These are phyloP conservation scores for Protomyctophum bolini DNA, from an alignment of 2,113 vertebrate species.

Conservation along the genomic window DNA sequence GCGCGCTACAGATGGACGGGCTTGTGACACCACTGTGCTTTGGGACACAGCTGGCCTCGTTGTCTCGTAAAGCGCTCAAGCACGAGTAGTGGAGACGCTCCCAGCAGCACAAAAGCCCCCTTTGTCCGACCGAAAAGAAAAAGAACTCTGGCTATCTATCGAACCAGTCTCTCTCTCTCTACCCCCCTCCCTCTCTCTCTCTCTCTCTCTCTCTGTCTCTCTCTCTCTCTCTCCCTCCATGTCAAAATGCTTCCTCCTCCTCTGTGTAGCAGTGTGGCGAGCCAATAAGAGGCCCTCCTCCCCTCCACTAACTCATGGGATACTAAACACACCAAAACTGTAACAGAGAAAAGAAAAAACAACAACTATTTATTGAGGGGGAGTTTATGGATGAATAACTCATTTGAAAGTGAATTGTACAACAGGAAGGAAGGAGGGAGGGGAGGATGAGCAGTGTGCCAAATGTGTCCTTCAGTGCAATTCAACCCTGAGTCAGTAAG, in stretches of 20 bases:
- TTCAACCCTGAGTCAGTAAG: not conserved
- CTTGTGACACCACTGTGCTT: constrained; percentile 15
- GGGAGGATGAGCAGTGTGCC: too few species aligned
- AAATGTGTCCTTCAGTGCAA: too few species aligned
- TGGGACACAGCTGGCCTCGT: constrained; percentile 15
- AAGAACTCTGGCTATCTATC: constrained; percentile 33
- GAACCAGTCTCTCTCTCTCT: constrained; percentile 2
- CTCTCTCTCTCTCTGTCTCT: not conserved
- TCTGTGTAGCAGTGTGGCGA: constrained; percentile 27
- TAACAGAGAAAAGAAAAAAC: too few species aligned
- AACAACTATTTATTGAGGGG: too few species aligned
- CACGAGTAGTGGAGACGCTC: constrained; percentile 28
- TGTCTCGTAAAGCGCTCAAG: constrained; percentile 32
- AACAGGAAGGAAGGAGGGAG: too few species aligned
- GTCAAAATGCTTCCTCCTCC: constrained; percentile 45
- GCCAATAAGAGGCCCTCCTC: not conserved
- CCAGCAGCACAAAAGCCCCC: constrained; percentile 37
- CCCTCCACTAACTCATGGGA: not conserved
- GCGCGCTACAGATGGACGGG: constrained; percentile 13
- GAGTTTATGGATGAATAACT: too few species aligned
- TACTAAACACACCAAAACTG: constrained; percentile 5
- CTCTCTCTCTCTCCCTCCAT: constrained; percentile 2
- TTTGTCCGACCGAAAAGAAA: constrained; percentile 38
- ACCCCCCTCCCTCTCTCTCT: not conserved
- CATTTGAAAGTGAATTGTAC: too few species aligned